Percentiles rank a stretch among this genome's conserved stretches.
Conservation (phyloP, 2,113 vertebrate species). For the Peromyscus polionotus region DNA sequence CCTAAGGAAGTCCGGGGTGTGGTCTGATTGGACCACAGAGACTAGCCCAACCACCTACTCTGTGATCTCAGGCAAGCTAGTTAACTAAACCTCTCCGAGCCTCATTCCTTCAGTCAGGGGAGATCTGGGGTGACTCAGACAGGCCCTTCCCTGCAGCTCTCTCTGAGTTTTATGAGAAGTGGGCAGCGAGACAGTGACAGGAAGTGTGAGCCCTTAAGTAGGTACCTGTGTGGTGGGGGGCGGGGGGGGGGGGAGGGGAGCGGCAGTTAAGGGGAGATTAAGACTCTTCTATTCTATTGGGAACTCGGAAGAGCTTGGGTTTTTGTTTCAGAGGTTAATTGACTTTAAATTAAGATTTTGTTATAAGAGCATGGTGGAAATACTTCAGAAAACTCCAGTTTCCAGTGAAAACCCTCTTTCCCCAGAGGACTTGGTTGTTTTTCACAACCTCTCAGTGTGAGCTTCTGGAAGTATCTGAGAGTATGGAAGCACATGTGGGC, state of each 20-base stretch:
- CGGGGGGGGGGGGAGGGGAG: background rate
- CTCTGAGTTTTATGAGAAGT: background rate
- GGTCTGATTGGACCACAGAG: background rate
- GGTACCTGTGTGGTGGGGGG: background rate
- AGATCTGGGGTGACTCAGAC: background rate
- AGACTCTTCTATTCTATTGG: background rate
- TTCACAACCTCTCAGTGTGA: background rate
- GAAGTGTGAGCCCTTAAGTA: background rate
- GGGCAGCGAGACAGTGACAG: background rate
- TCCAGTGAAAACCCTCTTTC: background rate
- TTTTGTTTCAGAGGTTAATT: background rate
- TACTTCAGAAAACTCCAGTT: background rate
- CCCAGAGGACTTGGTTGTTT: background rate
- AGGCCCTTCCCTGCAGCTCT: background rate
- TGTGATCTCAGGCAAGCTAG: background rate
- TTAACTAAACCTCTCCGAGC: background rate
- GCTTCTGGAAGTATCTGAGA: background rate
- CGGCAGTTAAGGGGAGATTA: background rate
- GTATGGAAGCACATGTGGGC: fast-evolving
- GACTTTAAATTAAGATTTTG: background rate
- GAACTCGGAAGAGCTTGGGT: background rate
- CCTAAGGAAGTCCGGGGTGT: background rate
- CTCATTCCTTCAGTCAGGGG: background rate
- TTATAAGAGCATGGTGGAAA: background rate
- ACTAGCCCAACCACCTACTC: background rate